phyloP scores from a whole-genome alignment of 1,140 invertebrate species.

The Macrobrachium nipponense region DNA sequence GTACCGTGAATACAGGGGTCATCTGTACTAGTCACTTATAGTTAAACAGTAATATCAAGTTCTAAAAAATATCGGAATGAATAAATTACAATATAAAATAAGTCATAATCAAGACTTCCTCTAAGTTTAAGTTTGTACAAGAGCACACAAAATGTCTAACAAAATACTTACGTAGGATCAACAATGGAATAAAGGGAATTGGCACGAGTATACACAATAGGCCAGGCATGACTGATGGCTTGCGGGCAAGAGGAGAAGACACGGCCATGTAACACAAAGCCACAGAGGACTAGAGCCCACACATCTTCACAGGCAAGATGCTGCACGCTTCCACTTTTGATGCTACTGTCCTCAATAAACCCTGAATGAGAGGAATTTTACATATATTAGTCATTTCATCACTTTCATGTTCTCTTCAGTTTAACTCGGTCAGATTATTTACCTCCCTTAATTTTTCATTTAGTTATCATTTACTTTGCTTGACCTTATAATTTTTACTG shows the following conservation, averaged over 20 bases:
- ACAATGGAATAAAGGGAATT: slow-evolving; percentile 91
- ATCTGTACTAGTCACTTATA: too few relatives aligned
- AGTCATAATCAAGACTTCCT: too few relatives aligned
- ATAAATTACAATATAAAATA: too few relatives aligned
- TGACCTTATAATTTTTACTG: too few relatives aligned
- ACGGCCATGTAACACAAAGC: slow-evolving; percentile 82
- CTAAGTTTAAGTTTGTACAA: slow-evolving; percentile 31
- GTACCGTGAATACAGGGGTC: too few relatives aligned
- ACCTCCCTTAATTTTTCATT: too few relatives aligned
- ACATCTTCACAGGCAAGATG: slow-evolving; percentile 77
- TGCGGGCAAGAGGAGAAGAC: slow-evolving; percentile 85
- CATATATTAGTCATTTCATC: not conserved
- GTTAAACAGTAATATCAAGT: too few relatives aligned
- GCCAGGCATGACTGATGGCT: slow-evolving; percentile 92
- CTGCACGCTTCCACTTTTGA: slow-evolving; percentile 72
- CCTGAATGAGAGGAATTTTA: slow-evolving; percentile 67
- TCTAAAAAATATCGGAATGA: too few relatives aligned
- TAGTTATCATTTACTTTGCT: too few relatives aligned
- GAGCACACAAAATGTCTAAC: slow-evolving; percentile 70
- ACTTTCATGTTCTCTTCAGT: too few relatives aligned
- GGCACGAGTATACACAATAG: slow-evolving; percentile 90
- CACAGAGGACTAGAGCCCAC: slow-evolving; percentile 89
- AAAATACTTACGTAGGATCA: slow-evolving; percentile 81
- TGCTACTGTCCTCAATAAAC: slow-evolving; percentile 75
- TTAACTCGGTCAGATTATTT: too few relatives aligned